These are phyloP conservation scores for Phyllotis vaccarum DNA, from an alignment of 2,797 vertebrate species.

Conservation along the genomic window DNA sequence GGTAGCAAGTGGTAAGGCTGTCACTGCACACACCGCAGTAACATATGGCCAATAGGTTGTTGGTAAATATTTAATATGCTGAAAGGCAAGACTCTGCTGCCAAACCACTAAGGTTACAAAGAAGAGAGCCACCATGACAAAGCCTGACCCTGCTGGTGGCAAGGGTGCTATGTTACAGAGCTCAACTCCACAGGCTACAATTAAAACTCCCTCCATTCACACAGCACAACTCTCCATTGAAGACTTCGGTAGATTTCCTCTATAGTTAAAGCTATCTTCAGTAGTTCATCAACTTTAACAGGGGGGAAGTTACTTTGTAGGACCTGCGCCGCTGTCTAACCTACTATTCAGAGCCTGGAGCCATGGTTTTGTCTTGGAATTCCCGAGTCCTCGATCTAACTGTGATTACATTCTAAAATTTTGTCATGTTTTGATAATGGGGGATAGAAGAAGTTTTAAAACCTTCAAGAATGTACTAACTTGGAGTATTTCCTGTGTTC, in stretches of 20 bases:
- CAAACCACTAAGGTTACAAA: constrained; percentile 87
- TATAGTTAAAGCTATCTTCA: constrained; percentile 83
- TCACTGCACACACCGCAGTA: constrained; percentile 86
- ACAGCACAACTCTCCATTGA: constrained; percentile 77
- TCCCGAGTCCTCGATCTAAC: not conserved
- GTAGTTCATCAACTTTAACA: constrained; percentile 74
- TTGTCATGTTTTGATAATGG: not conserved
- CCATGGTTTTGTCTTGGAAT: constrained; percentile 52
- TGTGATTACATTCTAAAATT: not conserved
- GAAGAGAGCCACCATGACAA: constrained; percentile 84
- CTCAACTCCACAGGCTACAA: constrained; percentile 82
- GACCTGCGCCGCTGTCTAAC: constrained; percentile 57
- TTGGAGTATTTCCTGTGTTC: not conserved
- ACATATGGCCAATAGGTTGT: constrained; percentile 91
- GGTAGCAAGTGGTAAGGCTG: constrained; percentile 88
- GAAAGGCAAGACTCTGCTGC: constrained; percentile 89
- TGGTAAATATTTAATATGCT: constrained; percentile 93
- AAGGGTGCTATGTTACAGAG: constrained; percentile 85
- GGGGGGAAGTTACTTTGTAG: constrained; percentile 61
- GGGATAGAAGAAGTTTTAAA: not conserved
- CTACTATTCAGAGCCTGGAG: not conserved
- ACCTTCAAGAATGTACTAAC: constrained; percentile 1
- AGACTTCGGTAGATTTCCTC: constrained; percentile 71
- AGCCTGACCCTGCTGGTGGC: constrained; percentile 78
- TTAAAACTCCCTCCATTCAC: constrained; percentile 86